phyloP scores from a whole-genome alignment of 2,888 invertebrate species.

The Julus scanicus region DNA sequence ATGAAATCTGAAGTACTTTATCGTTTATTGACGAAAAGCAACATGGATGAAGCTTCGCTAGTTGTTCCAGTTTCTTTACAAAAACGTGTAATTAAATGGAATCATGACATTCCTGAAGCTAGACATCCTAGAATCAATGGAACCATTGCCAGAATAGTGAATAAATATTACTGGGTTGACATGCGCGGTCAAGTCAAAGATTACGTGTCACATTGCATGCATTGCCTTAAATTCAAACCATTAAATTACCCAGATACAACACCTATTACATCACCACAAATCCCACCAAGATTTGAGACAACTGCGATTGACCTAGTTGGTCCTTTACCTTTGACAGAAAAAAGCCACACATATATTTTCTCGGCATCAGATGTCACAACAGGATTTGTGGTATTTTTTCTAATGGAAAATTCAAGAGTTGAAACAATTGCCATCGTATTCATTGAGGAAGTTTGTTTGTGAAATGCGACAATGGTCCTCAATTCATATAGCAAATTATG shows the following conservation, averaged over 20 bases:
- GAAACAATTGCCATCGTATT: background rate
- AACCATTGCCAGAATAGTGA: background rate
- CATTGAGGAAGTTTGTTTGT: conserved; percentile 51
- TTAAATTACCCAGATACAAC: background rate
- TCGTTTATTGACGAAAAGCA: background rate
- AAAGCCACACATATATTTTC: background rate
- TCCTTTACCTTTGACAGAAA: conserved; percentile 14
- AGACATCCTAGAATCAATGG: conserved; percentile 28
- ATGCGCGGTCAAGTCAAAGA: background rate
- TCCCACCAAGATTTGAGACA: conserved; percentile 24
- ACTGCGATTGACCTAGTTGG: conserved; percentile 50
- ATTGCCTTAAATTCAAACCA: conserved; percentile 44
- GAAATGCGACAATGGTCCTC: background rate
- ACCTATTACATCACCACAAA: background rate
- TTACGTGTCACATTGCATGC: background rate
- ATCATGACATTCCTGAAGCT: background rate
- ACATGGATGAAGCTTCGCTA: background rate
- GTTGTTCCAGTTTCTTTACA: background rate
- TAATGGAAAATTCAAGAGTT: conserved; percentile 19
- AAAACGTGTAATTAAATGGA: background rate
- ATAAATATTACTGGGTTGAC: background rate
- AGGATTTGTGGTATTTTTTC: conserved; percentile 54
- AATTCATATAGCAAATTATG: background rate
- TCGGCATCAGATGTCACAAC: background rate
- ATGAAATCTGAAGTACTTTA: background rate